These are phyloP conservation scores for Palythoa heliodiscus DNA, from an alignment of 92 coral and sea anemone species.

Conservation along the genomic window DNA sequence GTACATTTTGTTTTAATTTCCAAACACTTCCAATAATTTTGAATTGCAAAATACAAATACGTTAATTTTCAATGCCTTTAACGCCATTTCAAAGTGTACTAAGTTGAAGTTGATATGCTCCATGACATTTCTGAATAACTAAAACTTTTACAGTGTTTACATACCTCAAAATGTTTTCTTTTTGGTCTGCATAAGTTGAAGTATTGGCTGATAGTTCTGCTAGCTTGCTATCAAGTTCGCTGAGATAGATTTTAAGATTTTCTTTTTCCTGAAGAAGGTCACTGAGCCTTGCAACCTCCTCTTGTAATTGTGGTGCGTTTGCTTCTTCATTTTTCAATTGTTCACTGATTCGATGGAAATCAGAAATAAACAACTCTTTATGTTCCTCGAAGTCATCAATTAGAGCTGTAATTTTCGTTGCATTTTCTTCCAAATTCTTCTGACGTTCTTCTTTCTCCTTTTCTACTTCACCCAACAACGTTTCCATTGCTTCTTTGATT, in stretches of 20 bases:
- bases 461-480: conserved; percentile 9
- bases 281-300: conserved; percentile 42
- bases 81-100: too few relatives aligned
- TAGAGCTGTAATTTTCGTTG: background rate
- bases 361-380: background rate
- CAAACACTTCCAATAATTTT: too few relatives aligned
- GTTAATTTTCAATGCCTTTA: too few relatives aligned
- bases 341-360: background rate
- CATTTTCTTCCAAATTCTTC: background rate
- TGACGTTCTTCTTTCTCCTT: background rate
- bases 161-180: conserved; percentile 15
- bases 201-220: conserved; percentile 17
- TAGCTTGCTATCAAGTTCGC: conserved; percentile 64
- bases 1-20: too few relatives aligned
- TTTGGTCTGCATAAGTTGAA: conserved; percentile 3
- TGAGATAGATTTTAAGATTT: conserved; percentile 56
- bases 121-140: background rate
- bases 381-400: background rate
- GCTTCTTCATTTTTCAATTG: background rate
- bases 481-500: conserved; percentile 25
- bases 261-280: conserved; percentile 60
- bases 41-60: too few relatives aligned
- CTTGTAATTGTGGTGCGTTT: background rate
- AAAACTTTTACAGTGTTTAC: background rate
- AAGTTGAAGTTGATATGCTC: too few relatives aligned